Percentiles rank a stretch among this genome's conserved stretches.
Evolutionary conservation across 2,888 invertebrate species (phyloP).

Genomic region (Plebejus anna): DNA sequence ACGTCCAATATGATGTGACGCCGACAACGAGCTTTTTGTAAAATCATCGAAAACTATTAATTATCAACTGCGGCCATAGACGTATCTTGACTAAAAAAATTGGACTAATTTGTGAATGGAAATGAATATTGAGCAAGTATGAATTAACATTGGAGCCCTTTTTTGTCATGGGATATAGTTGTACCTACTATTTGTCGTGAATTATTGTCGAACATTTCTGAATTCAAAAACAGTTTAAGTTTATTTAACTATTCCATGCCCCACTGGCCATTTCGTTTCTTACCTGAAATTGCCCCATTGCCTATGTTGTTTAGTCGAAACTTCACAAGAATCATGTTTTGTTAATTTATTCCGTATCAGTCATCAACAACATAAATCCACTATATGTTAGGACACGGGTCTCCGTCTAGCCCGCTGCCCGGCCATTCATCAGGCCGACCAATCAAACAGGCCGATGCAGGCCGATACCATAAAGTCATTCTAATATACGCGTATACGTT

Average conservation of each 20-base stretch:
- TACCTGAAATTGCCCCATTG: not conserved
- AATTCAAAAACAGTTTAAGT: not conserved
- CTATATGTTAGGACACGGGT: constrained; percentile 25
- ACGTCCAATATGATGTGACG: constrained; percentile 32
- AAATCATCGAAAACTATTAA: constrained; percentile 31
- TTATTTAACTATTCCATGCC: not conserved
- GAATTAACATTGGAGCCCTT: not conserved
- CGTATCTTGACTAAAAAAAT: constrained; percentile 30
- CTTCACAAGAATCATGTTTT: not conserved
- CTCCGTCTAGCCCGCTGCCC: constrained; percentile 16
- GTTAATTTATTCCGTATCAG: not conserved
- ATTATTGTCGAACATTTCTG: too few relatives aligned
- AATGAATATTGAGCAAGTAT: not conserved
- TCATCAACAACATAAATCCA: not conserved
- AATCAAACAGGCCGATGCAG: constrained; percentile 53
- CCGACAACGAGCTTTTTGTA: constrained; percentile 31
- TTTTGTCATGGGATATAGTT: not conserved
- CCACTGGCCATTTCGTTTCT: not conserved
- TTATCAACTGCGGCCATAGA: constrained; percentile 28
- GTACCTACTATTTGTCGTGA: too few relatives aligned
- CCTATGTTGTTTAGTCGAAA: not conserved
- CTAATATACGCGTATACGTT: constrained; percentile 66
- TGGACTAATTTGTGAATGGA: not conserved
- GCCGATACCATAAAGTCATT: constrained; percentile 56
- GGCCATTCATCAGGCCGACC: constrained; percentile 38